Base-by-base conservation (phyloP, 2,888 invertebrate species). In the Chaetogeoica ovagalla region DNA sequence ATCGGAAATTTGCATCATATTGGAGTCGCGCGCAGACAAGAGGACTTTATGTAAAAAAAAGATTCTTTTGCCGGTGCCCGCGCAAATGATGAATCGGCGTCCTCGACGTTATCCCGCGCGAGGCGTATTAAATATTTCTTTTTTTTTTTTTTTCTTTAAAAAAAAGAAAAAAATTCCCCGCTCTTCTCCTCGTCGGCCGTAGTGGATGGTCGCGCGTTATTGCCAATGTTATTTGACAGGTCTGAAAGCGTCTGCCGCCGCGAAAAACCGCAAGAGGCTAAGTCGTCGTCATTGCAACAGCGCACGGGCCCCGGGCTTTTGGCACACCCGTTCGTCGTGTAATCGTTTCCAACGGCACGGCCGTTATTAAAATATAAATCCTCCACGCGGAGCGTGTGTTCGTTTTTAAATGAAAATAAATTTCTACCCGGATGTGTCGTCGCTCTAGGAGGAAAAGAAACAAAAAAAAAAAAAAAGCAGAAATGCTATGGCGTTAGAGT, bases 1-100 rank as follows among this genome's bases (percentile, higher is more conserved):
- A 71, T 71, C 71, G 79, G 71, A 79, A 79, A 79, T 79, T 79
- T 79, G 79, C 79, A 70, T 79, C 79, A 79, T 79, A 79, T 79
- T 70, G 79, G 71, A 79, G 71, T 71, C 39, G 79, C 39, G 79
- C n/a, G 69, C 55, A 30, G 59, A 59, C 75, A 66, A 66, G 63
- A 79, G 62, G 37, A 55, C 57, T 21, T 52, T 69, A 69, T 71
- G 30, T 2, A 30, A 30, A 30, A 79, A 79, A 79, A 79, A 79
- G 79, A 71, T 70, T 79, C 71, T 79, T 75, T 71, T 48, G 69
- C 52, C 69, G 69, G 69, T n/a, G n/a, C n/a, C 48, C 48, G 48
- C 48, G 15, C 66, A 62, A 77, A 79, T 79, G 79, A 79, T 79
- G 79, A 79, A 79, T 79, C 79, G 79, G 62, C 76, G 68, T 52